phyloP scores from a whole-genome alignment of 2,888 invertebrate species.

The Eupithecia pulchellata region DNA sequence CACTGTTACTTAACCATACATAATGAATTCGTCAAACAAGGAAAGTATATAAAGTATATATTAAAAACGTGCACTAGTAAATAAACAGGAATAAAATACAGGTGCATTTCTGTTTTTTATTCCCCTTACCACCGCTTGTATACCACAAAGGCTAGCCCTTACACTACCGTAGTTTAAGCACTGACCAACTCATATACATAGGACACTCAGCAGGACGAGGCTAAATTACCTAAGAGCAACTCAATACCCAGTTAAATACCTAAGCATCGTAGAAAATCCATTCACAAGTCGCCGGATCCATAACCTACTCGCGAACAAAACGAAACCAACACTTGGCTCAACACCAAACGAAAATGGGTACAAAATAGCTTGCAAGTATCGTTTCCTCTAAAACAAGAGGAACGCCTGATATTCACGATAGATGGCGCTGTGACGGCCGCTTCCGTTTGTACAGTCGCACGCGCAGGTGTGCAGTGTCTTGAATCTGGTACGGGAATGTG shows the following conservation, averaged over 20 bases:
- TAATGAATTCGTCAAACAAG: too few species aligned
- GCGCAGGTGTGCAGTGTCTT: slow-evolving; percentile 42
- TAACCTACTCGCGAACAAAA: slow-evolving; percentile 44
- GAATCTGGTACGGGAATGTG: slow-evolving; percentile 39
- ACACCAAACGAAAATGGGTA: slow-evolving; percentile 76
- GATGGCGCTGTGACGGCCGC: slow-evolving; percentile 75
- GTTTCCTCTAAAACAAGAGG: slow-evolving; percentile 82
- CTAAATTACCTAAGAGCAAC: not conserved
- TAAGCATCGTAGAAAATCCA: not conserved
- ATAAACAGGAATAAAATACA: too few species aligned
- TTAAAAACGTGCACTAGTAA: too few species aligned
- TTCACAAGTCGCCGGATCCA: slow-evolving; percentile 25
- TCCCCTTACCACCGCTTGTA: too few species aligned
- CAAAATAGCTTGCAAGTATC: slow-evolving; percentile 75
- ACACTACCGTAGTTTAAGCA: too few species aligned
- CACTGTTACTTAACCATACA: too few species aligned
- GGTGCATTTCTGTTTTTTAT: too few species aligned
- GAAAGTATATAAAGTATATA: too few species aligned
- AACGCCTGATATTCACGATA: slow-evolving; percentile 73
- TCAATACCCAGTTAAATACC: not conserved
- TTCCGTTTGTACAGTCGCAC: slow-evolving; percentile 51
- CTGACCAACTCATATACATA: too few species aligned
- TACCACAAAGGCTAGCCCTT: too few species aligned
- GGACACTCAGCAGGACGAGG: not conserved
- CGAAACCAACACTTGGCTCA: slow-evolving; percentile 73